Percentiles rank a stretch among this genome's conserved stretches.
Conservation (phyloP, 2,888 invertebrate genomes). For the Tenthredo amoena region DNA sequence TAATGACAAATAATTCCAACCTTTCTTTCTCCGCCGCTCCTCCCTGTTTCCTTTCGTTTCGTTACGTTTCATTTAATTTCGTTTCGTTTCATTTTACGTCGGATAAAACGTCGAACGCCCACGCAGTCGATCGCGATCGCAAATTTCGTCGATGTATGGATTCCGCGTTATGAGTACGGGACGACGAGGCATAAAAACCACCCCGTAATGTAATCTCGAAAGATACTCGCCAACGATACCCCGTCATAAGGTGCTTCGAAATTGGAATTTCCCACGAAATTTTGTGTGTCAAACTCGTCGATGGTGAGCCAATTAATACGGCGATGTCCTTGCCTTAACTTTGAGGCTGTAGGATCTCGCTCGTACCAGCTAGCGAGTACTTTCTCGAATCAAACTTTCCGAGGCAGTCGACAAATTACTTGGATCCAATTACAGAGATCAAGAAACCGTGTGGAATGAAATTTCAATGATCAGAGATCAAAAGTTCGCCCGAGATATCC, state of each 20-base stretch:
- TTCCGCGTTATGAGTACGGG: background rate
- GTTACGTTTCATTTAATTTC: background rate
- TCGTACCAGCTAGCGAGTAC: background rate
- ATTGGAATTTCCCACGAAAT: background rate
- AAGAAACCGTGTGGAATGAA: slow-evolving; percentile 31
- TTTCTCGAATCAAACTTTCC: background rate
- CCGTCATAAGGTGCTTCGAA: background rate
- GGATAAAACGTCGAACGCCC: too few relatives aligned
- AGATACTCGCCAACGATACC: background rate
- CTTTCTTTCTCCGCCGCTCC: background rate
- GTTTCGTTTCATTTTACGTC: background rate
- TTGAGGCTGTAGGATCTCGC: background rate
- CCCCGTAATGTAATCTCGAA: background rate
- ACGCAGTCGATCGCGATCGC: too few relatives aligned
- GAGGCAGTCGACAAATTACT: slow-evolving; percentile 4
- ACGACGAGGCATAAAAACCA: background rate
- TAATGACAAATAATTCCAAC: slow-evolving; percentile 20
- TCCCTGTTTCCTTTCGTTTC: background rate
- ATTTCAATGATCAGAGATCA: slow-evolving; percentile 18
- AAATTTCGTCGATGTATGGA: too few relatives aligned
- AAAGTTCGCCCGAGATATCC: background rate
- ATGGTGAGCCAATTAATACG: background rate
- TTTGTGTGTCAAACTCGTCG: background rate
- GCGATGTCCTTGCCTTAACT: background rate
- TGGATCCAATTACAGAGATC: slow-evolving; percentile 24